Base-by-base conservation (phyloP, 2,888 invertebrate species). In the Pterostichus niger region DNA sequence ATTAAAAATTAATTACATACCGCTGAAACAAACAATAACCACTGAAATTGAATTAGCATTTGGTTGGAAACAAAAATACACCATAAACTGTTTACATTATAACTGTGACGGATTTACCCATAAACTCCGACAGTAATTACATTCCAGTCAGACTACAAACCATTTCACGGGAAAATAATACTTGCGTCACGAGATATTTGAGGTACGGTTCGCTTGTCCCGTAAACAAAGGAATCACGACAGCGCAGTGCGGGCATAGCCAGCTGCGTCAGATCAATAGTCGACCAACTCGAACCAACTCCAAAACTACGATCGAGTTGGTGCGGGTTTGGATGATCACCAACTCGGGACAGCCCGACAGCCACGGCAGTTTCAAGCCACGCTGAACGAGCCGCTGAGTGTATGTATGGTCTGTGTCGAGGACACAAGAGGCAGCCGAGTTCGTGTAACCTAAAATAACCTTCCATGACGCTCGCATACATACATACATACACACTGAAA, bases 231-330 rank as follows among this genome's bases (percentile, higher is more conserved):
- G 68, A 80, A 64, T 31, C 52, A 77, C 77, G 35, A 46, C 61
- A 46, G 46, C 79, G 61, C 44, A 71, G 5, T 71, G 68, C 68
- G 68, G 68, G 68, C 61, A 64, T 31, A 80, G 80, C 68, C 64
- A 68, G 64, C 80, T 46, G 49, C 80, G 80, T 52, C 80, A 64
- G 80, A 80, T 80, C 80, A 80, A 80, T 80, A 80, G 61, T 80
- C 64, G 80, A 64, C 46, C 64, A 64, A 68, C 49, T 44, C 68
- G 68, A 31, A 64, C 80, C 64, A 80, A 80, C 80, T 64, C 80
- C 80, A 80, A 80, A 64, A 80, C 68, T 52, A 52, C 61, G 64
- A 80, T 56, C 76, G 59, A 44, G 52, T 77, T 77, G 77, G 77
- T 59, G 77, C 56, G 56, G 80, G 80, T 64, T 46, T 80, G 80